Percentiles rank a stretch among this genome's conserved stretches.
These are phyloP conservation scores for Scytalopus superciliaris DNA, from an alignment of 2,113 vertebrate species.

Conservation along the genomic window DNA sequence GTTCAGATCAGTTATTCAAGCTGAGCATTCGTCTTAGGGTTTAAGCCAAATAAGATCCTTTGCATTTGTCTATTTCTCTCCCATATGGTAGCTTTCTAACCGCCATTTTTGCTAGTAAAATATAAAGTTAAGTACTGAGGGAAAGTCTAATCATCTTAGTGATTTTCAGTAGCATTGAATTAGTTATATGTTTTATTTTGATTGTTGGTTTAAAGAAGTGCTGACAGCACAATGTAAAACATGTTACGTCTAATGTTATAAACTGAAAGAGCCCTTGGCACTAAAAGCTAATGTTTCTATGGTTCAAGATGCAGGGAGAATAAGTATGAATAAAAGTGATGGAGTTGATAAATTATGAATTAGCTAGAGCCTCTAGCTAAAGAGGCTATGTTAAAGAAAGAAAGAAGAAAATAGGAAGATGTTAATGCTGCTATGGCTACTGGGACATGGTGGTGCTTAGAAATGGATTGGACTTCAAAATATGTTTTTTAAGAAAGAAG, in stretches of 20 bases:
- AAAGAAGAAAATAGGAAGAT: not conserved
- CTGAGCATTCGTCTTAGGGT: not conserved
- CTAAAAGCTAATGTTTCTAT: not conserved
- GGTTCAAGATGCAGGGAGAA: not conserved
- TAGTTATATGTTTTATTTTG: not conserved
- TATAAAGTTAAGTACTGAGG: not conserved
- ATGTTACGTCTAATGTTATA: not conserved
- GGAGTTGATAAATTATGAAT: not conserved
- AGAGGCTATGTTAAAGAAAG: too few species aligned
- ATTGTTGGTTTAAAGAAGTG: not conserved
- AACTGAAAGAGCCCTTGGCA: not conserved
- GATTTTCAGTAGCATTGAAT: not conserved
- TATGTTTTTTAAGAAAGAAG: not conserved
- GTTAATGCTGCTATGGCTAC: not conserved
- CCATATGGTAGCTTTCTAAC: not conserved
- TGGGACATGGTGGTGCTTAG: not conserved
- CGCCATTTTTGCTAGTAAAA: not conserved
- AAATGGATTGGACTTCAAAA: not conserved
- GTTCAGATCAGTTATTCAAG: not conserved
- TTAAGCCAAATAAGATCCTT: not conserved
- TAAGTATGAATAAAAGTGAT: not conserved
- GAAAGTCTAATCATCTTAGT: not conserved
- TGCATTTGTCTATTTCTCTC: slow-evolving; percentile 1
- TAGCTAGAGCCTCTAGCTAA: not conserved
- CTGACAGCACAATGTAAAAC: not conserved